These are phyloP conservation scores for Hydrolagus colliei DNA, from an alignment of 2,797 vertebrate species.

Conservation along the genomic window DNA sequence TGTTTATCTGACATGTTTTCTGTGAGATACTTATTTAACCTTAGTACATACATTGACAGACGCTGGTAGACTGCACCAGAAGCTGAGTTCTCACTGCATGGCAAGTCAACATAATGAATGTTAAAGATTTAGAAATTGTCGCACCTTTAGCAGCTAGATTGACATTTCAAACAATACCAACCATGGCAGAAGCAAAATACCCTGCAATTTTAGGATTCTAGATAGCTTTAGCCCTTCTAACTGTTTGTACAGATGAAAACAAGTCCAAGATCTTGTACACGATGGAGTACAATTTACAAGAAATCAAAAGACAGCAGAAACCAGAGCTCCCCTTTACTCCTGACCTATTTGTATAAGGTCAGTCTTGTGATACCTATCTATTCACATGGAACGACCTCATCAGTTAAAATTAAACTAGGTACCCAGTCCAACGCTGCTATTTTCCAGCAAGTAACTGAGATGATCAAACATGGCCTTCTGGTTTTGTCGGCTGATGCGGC, in stretches of 20 bases:
- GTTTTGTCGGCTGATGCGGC: constrained; percentile 94
- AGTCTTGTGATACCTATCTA: constrained; percentile 17
- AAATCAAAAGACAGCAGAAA: background rate
- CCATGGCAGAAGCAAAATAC: background rate
- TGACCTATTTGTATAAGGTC: background rate
- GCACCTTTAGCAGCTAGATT: background rate
- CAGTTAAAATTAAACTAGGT: constrained; percentile 27
- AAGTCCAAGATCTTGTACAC: background rate
- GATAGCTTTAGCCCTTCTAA: background rate
- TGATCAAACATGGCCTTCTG: constrained; percentile 99
- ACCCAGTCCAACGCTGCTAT: constrained; percentile 94
- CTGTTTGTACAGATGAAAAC: background rate
- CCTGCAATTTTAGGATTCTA: too few relatives aligned
- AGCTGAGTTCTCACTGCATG: background rate
- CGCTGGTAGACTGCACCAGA: background rate
- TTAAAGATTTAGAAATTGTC: background rate
- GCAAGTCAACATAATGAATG: background rate
- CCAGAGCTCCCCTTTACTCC: background rate
- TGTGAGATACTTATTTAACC: background rate
- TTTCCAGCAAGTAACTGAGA: constrained; percentile 91
- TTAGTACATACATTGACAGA: background rate
- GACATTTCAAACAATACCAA: background rate
- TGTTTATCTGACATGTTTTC: background rate
- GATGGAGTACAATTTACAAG: too few relatives aligned
- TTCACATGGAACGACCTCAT: constrained; percentile 26